Conservation (phyloP, 2,113 vertebrate genomes). For the Dasyurus viverrinus region DNA sequence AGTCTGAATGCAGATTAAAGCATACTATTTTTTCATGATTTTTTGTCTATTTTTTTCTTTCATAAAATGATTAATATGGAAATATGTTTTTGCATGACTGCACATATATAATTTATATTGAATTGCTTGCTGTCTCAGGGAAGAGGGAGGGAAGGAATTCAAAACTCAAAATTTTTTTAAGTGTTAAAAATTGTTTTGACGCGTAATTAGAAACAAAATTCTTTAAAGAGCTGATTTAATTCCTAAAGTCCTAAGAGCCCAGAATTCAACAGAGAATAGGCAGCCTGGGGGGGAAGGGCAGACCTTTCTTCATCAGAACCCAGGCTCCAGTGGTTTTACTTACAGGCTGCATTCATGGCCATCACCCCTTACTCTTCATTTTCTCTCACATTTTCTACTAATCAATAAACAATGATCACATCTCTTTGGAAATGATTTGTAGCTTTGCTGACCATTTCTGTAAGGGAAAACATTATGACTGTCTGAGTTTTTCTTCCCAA, state of each 20-base stretch:
- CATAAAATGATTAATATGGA: neutral
- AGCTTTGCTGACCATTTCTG: conserved; percentile 22
- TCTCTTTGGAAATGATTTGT: conserved; percentile 66
- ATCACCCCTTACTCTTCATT: conserved; percentile 35
- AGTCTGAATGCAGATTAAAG: neutral
- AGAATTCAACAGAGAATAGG: neutral
- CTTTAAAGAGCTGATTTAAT: neutral
- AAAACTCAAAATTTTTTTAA: neutral
- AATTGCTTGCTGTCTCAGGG: neutral
- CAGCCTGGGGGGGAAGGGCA: neutral
- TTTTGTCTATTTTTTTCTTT: neutral
- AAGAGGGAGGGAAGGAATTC: neutral
- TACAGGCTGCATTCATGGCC: conserved; percentile 21
- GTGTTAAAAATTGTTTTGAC: neutral
- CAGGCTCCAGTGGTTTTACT: conserved; percentile 45
- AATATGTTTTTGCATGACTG: neutral
- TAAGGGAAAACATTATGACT: neutral
- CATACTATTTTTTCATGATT: neutral
- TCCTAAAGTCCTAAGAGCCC: neutral
- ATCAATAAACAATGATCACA: conserved; percentile 75
- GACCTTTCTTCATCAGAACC: neutral
- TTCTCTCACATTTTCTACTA: conserved; percentile 64
- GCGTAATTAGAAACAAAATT: neutral
- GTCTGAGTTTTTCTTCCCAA: neutral
- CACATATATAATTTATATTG: neutral